These are phyloP conservation scores for Sesia bembeciformis DNA, from an alignment of 2,888 invertebrate genomes.

Conservation along the genomic window DNA sequence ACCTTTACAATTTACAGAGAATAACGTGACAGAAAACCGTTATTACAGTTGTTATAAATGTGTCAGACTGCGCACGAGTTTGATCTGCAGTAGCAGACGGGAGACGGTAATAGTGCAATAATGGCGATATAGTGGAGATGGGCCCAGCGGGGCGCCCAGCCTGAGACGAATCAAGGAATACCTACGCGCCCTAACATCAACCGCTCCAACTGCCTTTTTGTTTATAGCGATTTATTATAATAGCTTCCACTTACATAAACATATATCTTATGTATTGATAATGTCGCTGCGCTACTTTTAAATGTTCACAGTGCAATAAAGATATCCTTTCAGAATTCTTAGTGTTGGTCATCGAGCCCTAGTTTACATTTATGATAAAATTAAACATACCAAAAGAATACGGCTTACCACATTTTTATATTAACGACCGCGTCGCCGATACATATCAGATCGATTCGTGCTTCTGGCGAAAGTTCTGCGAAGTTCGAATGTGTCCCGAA, in stretches of 20 bases:
- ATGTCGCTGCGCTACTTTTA: background rate
- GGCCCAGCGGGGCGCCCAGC: constrained; percentile 40
- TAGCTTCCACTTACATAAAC: constrained; percentile 9
- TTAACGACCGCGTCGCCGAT: constrained; percentile 32
- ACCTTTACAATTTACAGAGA: constrained; percentile 13
- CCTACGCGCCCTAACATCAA: background rate
- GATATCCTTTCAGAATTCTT: no score
- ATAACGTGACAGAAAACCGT: constrained; percentile 27
- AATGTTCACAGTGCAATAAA: no score
- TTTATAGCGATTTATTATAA: constrained; percentile 34
- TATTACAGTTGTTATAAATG: constrained; percentile 24
- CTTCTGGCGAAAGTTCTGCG: constrained; percentile 63
- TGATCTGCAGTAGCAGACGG: constrained; percentile 49
- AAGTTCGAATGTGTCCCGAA: constrained; percentile 53
- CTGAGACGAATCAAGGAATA: constrained; percentile 19
- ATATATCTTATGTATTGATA: background rate
- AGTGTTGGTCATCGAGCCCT: no score
- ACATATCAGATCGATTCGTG: constrained; percentile 47
- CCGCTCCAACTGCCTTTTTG: constrained; percentile 10
- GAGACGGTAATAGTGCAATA: constrained; percentile 50
- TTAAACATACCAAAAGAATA: background rate
- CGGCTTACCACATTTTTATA: constrained; percentile 9
- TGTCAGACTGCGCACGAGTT: constrained; percentile 44
- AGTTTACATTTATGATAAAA: background rate
- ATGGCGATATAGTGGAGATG: constrained; percentile 50